A percentile compares a stretch with the other conserved stretches of the same genome.
phyloP scores from a whole-genome alignment of 2,113 vertebrate genomes.

The Melanerpes aurifrons region DNA sequence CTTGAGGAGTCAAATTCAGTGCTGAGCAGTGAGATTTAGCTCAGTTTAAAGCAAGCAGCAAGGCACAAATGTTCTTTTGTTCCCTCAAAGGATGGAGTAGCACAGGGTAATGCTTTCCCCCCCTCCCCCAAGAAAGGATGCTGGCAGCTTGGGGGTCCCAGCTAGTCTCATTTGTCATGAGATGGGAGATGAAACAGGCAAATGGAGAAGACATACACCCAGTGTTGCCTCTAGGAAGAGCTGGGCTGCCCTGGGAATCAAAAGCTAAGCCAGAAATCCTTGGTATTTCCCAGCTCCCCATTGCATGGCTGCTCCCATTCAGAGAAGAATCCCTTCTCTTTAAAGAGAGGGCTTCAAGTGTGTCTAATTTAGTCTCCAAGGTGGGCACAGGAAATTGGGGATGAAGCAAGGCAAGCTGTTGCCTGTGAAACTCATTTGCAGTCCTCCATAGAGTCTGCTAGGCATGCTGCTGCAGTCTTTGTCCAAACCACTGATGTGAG shows the following conservation, averaged over 20 bases:
- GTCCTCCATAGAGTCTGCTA: not conserved
- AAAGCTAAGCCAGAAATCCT: slow-evolving; percentile 64
- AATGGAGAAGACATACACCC: not conserved
- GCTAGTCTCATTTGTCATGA: not conserved
- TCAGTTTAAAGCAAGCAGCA: not conserved
- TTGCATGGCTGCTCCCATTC: slow-evolving; percentile 81
- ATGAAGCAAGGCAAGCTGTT: not conserved
- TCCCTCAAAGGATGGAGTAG: not conserved
- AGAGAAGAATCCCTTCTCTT: slow-evolving; percentile 65
- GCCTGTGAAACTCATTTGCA: slow-evolving; percentile 22
- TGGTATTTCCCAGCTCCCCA: slow-evolving; percentile 55
- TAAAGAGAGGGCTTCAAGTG: slow-evolving; percentile 59
- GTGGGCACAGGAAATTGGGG: slow-evolving; percentile 34
- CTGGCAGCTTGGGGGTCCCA: not conserved
- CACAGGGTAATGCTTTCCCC: not conserved
- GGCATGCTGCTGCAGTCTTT: not conserved
- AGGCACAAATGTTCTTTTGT: not conserved
- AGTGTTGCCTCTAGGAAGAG: not conserved
- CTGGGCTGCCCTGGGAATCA: slow-evolving; percentile 17
- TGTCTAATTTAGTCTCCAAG: slow-evolving; percentile 29
- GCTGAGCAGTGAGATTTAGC: not conserved
- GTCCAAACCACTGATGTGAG: not conserved
- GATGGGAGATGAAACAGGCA: not conserved
- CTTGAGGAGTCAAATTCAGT: not conserved
- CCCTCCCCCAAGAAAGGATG: not conserved